Base-by-base conservation (phyloP, 2,797 vertebrate genomes). In the Neomorphus geoffroyi region DNA sequence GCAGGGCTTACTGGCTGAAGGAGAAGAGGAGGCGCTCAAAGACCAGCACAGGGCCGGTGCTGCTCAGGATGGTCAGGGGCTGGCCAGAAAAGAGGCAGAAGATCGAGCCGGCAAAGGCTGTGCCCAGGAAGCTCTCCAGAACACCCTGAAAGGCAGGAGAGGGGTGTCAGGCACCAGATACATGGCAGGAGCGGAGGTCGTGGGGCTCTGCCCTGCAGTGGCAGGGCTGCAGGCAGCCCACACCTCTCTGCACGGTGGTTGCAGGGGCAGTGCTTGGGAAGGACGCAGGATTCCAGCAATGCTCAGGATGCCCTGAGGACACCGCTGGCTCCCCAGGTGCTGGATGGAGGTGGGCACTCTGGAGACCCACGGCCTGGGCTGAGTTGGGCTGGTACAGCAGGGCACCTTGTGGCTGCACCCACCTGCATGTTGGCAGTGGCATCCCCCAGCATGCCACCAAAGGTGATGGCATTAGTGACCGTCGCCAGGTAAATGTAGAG, bases 401-500 rank as follows among this genome's bases (percentile, higher is more conserved):
- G 86, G 39, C 21, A 27, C 18, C 23, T 56, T 0, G 0, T 0
- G 0, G 18, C 30, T 0, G 0, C 66, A 77, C 90, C 35, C 22
- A 98, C 98, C 98, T 98, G 98, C 95, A 97, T 97, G 92, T 97
- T 98, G n/a, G 95, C 94, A 0, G 98, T 98, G 3, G 98, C 98
- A 0, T 98, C 98, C 74, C 98, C 98, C 71, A 98, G 95, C 95
- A 98, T 97, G 56, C 98, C 98, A 66, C 98, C 98, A 0, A 98
- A 98, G 71, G 98, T 98, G 87, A 98, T 98, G 71, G 98, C 97
- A 0, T 98, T 98, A 85, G 98, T 98, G 91, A 97, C 90, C 0
- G 98, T 98, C 0, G 96, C 98, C 96, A 98, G 91, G 90, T 98
- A 98, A 95, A 98, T 98, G 95, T 98, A 98, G 72, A 98, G 97